Conservation (phyloP, 2,888 invertebrate species). For the Eupelmus urozonus region DNA sequence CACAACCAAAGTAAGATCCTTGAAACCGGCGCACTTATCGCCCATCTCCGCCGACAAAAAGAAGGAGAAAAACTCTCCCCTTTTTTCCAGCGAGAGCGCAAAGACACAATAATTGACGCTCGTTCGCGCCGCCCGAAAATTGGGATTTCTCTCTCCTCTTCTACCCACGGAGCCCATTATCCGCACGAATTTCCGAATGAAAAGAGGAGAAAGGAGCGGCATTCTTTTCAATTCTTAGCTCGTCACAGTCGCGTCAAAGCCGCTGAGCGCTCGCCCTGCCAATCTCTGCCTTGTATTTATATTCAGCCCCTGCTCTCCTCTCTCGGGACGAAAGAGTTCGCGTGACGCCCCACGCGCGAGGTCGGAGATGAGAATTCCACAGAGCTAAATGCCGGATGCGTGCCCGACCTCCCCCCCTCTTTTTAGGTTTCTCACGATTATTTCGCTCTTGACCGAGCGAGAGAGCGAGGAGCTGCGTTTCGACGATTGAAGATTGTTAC, state of each 20-base stretch:
- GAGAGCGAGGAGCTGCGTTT: not conserved
- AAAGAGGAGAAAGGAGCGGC: not conserved
- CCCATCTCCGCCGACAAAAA: too few species aligned
- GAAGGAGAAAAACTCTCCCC: not conserved
- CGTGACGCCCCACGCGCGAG: slow-evolving; percentile 33
- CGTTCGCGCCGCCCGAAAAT: slow-evolving; percentile 37
- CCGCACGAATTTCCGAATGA: slow-evolving; percentile 34
- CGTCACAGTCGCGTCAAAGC: slow-evolving; percentile 49
- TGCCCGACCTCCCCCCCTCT: slow-evolving; percentile 26
- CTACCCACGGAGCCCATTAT: slow-evolving; percentile 32
- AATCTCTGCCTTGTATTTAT: not conserved
- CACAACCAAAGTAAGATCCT: not conserved
- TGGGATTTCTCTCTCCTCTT: slow-evolving; percentile 37
- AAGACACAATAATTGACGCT: slow-evolving; percentile 43
- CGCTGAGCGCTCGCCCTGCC: too few species aligned
- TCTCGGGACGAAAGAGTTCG: slow-evolving; percentile 11
- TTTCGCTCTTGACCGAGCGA: not conserved
- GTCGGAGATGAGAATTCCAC: slow-evolving; percentile 53
- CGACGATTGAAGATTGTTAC: not conserved
- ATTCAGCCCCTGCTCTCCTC: not conserved
- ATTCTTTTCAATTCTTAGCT: slow-evolving; percentile 40
- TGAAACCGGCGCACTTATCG: slow-evolving; percentile 2
- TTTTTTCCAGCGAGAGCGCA: not conserved
- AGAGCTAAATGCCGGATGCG: slow-evolving; percentile 60
- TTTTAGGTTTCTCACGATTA: slow-evolving; percentile 61